A percentile compares a stretch with the other conserved stretches of the same genome.
Conservation (phyloP, 2,888 invertebrate genomes). For the Pterostichus madidus region DNA sequence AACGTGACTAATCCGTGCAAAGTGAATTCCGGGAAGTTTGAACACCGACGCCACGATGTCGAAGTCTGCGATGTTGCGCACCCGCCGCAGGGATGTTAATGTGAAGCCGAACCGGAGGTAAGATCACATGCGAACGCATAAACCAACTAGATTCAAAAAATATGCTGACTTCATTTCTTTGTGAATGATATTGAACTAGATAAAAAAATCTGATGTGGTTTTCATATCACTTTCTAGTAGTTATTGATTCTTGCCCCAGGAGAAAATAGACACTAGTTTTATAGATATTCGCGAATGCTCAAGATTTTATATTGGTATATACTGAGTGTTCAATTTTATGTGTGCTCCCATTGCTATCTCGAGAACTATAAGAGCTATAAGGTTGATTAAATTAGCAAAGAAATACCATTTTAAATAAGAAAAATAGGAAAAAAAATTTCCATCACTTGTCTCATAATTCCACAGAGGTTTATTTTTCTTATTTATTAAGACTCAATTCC, state of each 20-base stretch:
- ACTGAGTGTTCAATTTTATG: too few relatives aligned
- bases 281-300: too few relatives aligned
- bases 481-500: too few relatives aligned
- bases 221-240: constrained; percentile 2
- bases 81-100: constrained; percentile 91
- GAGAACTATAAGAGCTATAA: too few relatives aligned
- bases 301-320: too few relatives aligned
- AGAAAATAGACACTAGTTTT: too few relatives aligned
- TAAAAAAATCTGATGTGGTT: constrained; percentile 3
- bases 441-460: too few relatives aligned
- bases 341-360: too few relatives aligned
- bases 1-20: constrained; percentile 24
- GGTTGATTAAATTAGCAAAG: too few relatives aligned
- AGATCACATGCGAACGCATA: constrained; percentile 71
- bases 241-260: constrained; percentile 12
- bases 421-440: too few relatives aligned
- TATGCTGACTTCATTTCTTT: not conserved
- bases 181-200: not conserved
- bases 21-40: constrained; percentile 19
- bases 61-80: constrained; percentile 89
- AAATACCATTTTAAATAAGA: too few relatives aligned
- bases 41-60: constrained; percentile 76
- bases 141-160: not conserved
- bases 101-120: constrained; percentile 93
- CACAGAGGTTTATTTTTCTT: too few relatives aligned